Base-by-base conservation (phyloP, 1,140 invertebrate species). In the Harpegnathos saltator region DNA sequence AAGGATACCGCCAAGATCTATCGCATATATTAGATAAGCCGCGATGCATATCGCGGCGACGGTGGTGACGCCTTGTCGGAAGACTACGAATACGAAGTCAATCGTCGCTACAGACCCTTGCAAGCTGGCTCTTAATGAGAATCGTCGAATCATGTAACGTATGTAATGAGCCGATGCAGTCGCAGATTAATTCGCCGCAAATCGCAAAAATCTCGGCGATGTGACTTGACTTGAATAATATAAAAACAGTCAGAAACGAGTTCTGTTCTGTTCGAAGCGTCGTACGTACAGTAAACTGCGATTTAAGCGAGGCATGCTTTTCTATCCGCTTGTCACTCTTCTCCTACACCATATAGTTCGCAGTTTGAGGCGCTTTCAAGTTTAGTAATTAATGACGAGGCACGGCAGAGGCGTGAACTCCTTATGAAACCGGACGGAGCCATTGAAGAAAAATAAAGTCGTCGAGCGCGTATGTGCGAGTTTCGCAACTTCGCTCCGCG, bases 381-480 rank as follows among this genome's bases (percentile, higher is more conserved):
- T 19, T 5, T 44, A 56, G n/a, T 66, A 29, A 22, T 66, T 22
- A 29, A 44, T 69, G 75, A 59, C 24, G 63, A 69, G 22, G 59
- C 52, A 11, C 33, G 38, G 17, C 22, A 5, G 29, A 44, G 75
- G 5, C 17, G 19, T 11, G n/a, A 12, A 5, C 5, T 80, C 58
- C 63, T 80, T 80, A 48, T 33, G 62, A 80, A 68, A 78, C 50
- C 33, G 33, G 63, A 80, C 48, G 54, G 33, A 80, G 56, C 22
- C 9, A 22, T 24, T 78, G n/a, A 68, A 69, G 50, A 48, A 22
- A 80, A 80, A 80, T 58, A 68, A 78, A 80, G 44, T 54, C 22
- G 17, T 58, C 12, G 22, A 58, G 26, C 9, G 14, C 9, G 26
- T 15, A 9, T 68, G 26, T 2, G 33, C 33, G 24, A 56, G 5